Conservation (phyloP, 30 jellyfish, hydroid and myxozoan species). For the Turritopsis dohrnii region DNA sequence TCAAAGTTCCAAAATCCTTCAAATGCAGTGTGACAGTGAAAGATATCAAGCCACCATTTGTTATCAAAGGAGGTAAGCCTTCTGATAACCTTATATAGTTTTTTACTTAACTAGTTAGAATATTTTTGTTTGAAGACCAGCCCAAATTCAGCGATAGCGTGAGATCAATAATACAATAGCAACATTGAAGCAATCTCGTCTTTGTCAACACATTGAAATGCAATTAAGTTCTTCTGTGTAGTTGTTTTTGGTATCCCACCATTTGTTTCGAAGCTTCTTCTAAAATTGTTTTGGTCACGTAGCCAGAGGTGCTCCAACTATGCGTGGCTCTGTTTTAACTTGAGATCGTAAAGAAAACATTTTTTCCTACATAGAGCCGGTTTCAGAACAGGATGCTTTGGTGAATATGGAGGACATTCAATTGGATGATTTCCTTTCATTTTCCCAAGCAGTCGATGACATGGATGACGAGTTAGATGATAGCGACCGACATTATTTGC, state of each 20-base stretch:
- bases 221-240: too few relatives aligned
- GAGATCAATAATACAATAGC: too few relatives aligned
- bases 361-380: slow-evolving; percentile 10
- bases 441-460: slow-evolving; percentile 33
- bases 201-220: too few relatives aligned
- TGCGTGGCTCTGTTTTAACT: background rate
- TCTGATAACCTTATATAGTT: background rate
- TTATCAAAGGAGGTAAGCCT: background rate
- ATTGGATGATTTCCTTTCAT: slow-evolving; percentile 23
- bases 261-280: too few relatives aligned
- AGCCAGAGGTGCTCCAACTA: too few relatives aligned
- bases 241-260: too few relatives aligned
- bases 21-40: background rate
- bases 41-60: background rate
- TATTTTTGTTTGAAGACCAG: too few relatives aligned
- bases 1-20: background rate
- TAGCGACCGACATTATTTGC: slow-evolving; percentile 25
- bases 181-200: too few relatives aligned
- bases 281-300: too few relatives aligned
- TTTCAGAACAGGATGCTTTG: background rate
- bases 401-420: slow-evolving; percentile 16
- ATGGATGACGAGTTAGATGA: slow-evolving; percentile 10
- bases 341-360: background rate
- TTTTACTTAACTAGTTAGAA: too few relatives aligned
- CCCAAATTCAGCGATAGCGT: too few relatives aligned